Base-by-base conservation (phyloP, 2,113 vertebrate genomes). In the Calidris pygmaea region DNA sequence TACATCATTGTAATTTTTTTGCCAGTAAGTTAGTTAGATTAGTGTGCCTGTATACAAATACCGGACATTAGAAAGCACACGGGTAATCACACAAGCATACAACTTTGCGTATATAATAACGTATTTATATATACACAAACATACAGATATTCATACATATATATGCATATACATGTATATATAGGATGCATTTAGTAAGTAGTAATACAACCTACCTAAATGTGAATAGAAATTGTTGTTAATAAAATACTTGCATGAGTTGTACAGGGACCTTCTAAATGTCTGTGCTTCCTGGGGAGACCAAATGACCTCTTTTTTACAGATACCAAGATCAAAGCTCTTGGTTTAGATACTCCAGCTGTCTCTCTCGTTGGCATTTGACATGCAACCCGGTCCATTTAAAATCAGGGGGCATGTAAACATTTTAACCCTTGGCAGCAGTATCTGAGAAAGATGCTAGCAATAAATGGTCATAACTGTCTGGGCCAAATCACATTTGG, bases 321-420 rank as follows among this genome's bases (percentile, higher is more conserved):
- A 95, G 96, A 97, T 96, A 97, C 95, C 93, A 95, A 98, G 97
- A 98, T 98, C 97, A 98, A 98, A 98, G 98, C 96, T 95, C 93
- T 96, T 96, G 93, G 89, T 97, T 97, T 96, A 97, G 97, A 96
- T 93, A 95, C 97, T 96, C 96, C 98, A 98, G 98, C 98, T 98
- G 98, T 98, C 97, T 94, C 96, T 96, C 93, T 90, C 93, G 9
- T 94, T 97, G 98, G 98, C 97, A 98, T 98, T 96, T 97, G 97
- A 98, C 98, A 97, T 97, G 95, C 96, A 97, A 97, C 96, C 93
- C 95, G 0, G 96, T 96, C 92, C 96, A 94, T 97, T 97, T 97
- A 96, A 96, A 97, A 97, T 97, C 96, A 97, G 87, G 95, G 97
- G 93, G 96, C 96, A 97, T 96, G 97, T 97, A 97, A 95, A 97